Conservation (phyloP, 1,140 invertebrate genomes). For the Holcopasites calliopsidis region DNA sequence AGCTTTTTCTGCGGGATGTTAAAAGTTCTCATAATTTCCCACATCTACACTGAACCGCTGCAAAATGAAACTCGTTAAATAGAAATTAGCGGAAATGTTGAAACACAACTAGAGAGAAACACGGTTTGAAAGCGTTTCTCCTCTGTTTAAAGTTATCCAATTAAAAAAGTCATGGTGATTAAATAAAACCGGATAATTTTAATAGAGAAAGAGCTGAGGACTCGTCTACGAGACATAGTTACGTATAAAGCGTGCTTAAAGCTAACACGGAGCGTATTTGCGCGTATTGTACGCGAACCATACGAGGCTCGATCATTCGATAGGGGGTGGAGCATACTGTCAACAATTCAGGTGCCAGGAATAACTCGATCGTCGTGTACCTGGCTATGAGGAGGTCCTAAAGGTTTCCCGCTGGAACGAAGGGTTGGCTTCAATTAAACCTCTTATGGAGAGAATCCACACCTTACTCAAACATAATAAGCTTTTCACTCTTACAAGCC, state of each 20-base stretch:
- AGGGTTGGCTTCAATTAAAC: slow-evolving; percentile 72
- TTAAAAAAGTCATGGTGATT: too few relatives aligned
- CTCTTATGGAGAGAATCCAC: slow-evolving; percentile 69
- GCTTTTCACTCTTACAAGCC: slow-evolving; percentile 48
- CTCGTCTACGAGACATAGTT: too few relatives aligned
- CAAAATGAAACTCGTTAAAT: not conserved
- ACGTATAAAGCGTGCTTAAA: too few relatives aligned
- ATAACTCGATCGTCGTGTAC: slow-evolving; percentile 66
- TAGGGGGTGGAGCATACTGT: slow-evolving; percentile 59
- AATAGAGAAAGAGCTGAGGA: too few relatives aligned
- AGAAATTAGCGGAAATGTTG: not conserved
- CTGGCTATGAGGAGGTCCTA: slow-evolving; percentile 60
- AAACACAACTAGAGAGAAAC: too few relatives aligned
- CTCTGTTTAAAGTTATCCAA: not conserved
- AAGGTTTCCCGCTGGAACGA: slow-evolving; percentile 58
- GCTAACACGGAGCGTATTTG: slow-evolving; percentile 5
- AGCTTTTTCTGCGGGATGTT: too few relatives aligned
- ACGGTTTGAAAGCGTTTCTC: not conserved
- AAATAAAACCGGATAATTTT: too few relatives aligned
- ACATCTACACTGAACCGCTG: too few relatives aligned
- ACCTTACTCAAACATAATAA: slow-evolving; percentile 75
- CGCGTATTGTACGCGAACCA: slow-evolving; percentile 17
- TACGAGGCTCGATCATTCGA: slow-evolving; percentile 36
- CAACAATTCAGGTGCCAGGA: slow-evolving; percentile 73
- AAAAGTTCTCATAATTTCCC: not conserved